phyloP scores from a whole-genome alignment of 2,888 invertebrate genomes.

The Keiferia lycopersicella region DNA sequence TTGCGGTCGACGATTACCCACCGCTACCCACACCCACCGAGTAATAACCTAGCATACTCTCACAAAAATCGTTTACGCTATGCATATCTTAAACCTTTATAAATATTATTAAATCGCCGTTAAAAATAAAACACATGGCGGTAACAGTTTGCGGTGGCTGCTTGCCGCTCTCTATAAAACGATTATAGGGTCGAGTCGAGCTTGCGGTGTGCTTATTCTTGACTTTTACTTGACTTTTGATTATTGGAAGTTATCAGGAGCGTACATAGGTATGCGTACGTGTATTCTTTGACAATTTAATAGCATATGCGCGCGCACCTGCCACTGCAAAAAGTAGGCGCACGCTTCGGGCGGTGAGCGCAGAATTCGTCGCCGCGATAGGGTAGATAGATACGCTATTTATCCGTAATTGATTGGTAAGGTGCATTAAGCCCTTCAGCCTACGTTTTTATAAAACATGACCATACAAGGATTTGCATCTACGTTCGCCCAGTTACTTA shows the following conservation, averaged over 20 bases:
- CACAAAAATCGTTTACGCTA: slow-evolving; percentile 49
- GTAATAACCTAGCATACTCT: slow-evolving; percentile 46
- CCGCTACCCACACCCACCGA: slow-evolving; percentile 29
- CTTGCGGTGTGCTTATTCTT: slow-evolving; percentile 26
- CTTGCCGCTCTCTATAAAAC: slow-evolving; percentile 33
- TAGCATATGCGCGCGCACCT: slow-evolving; percentile 78
- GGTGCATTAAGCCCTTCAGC: slow-evolving; percentile 63
- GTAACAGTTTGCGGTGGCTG: slow-evolving; percentile 56
- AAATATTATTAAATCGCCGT: slow-evolving; percentile 48
- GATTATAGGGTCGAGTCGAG: slow-evolving; percentile 30
- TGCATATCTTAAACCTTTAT: slow-evolving; percentile 51
- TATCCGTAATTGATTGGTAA: slow-evolving; percentile 79
- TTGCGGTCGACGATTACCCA: slow-evolving; percentile 73
- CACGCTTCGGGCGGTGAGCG: slow-evolving; percentile 76
- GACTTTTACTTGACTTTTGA: slow-evolving; percentile 59
- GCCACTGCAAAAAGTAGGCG: slow-evolving; percentile 77
- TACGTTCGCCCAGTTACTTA: slow-evolving; percentile 33
- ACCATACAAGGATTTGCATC: slow-evolving; percentile 54
- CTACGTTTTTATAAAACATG: slow-evolving; percentile 56
- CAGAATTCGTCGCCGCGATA: slow-evolving; percentile 73
- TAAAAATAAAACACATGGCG: slow-evolving; percentile 41
- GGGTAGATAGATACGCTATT: slow-evolving; percentile 72
- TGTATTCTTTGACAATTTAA: slow-evolving; percentile 80
- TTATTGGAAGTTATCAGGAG: slow-evolving; percentile 66
- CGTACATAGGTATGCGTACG: slow-evolving; percentile 58